phyloP scores from a whole-genome alignment of 2,113 vertebrate species.

The Anhinga anhinga region DNA sequence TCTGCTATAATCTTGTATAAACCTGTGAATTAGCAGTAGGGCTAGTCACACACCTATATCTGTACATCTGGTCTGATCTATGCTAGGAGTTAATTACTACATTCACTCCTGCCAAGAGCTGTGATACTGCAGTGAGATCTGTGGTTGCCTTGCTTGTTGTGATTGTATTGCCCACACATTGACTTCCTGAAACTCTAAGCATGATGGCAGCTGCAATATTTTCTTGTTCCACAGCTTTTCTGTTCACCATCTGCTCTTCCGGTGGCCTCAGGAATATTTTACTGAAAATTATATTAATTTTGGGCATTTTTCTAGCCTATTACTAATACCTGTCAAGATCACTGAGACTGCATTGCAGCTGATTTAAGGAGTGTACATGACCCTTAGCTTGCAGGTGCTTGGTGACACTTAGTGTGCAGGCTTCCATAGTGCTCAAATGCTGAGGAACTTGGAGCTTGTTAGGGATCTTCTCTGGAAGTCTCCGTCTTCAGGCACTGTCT shows the following conservation, averaged over 20 bases:
- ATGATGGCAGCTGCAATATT: not conserved
- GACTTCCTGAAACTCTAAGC: not conserved
- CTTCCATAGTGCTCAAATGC: not conserved
- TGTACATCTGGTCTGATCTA: not conserved
- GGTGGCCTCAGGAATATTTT: not conserved
- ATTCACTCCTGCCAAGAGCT: not conserved
- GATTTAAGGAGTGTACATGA: fast-evolving
- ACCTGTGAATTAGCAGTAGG: not conserved
- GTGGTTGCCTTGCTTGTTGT: not conserved
- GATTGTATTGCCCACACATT: not conserved
- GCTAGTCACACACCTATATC: not conserved
- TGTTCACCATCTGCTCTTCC: not conserved
- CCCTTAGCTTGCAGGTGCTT: not conserved
- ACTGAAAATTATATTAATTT: not conserved
- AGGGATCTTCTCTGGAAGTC: not conserved
- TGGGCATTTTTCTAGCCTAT: not conserved
- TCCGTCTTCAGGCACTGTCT: not conserved
- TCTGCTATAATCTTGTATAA: too few species aligned
- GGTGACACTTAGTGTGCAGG: not conserved
- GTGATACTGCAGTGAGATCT: not conserved
- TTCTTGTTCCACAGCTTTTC: not conserved
- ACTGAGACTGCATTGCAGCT: not conserved
- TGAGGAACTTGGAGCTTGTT: not conserved
- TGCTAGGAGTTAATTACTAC: not conserved
- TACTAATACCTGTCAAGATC: not conserved